A percentile compares a stretch with the other conserved stretches of the same genome.
These are phyloP conservation scores for Strix uralensis DNA, from an alignment of 2,113 vertebrate species.

Conservation along the genomic window DNA sequence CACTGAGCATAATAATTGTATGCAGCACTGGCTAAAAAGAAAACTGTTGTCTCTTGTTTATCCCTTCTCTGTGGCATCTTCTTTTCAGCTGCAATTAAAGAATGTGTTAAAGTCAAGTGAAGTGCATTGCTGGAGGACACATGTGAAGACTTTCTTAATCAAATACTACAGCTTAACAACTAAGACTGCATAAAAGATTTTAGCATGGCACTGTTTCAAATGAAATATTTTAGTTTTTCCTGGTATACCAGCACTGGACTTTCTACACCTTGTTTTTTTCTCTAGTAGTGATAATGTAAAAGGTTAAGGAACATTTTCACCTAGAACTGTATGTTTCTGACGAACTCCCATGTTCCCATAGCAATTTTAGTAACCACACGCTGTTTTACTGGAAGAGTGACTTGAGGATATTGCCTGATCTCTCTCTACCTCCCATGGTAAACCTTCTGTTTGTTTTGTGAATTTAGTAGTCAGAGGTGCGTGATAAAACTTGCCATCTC, in stretches of 20 bases:
- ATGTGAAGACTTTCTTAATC: not conserved
- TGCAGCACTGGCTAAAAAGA: not conserved
- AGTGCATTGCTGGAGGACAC: not conserved
- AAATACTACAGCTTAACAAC: not conserved
- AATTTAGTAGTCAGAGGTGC: conserved; percentile 67
- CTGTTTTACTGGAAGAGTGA: conserved; percentile 70
- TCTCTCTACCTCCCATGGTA: conserved; percentile 63
- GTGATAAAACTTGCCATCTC: conserved; percentile 47
- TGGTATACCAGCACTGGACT: not conserved
- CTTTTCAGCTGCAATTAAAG: conserved; percentile 17
- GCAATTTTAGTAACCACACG: conserved; percentile 68
- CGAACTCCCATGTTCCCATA: conserved; percentile 64
- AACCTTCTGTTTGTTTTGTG: conserved; percentile 73
- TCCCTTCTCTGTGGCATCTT: not conserved
- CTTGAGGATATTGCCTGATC: conserved; percentile 65
- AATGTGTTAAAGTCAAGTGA: conserved; percentile 30
- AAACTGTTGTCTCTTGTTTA: not conserved
- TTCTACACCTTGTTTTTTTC: not conserved
- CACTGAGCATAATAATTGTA: not conserved
- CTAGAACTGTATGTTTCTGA: conserved; percentile 49
- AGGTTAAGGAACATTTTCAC: conserved; percentile 54
- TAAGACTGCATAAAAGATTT: not conserved
- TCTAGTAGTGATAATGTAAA: not conserved
- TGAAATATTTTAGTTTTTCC: not conserved
- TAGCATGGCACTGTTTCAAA: not conserved